Base-by-base conservation (phyloP, 2,888 invertebrate species). In the Lepeophtheirus nordmannii region DNA sequence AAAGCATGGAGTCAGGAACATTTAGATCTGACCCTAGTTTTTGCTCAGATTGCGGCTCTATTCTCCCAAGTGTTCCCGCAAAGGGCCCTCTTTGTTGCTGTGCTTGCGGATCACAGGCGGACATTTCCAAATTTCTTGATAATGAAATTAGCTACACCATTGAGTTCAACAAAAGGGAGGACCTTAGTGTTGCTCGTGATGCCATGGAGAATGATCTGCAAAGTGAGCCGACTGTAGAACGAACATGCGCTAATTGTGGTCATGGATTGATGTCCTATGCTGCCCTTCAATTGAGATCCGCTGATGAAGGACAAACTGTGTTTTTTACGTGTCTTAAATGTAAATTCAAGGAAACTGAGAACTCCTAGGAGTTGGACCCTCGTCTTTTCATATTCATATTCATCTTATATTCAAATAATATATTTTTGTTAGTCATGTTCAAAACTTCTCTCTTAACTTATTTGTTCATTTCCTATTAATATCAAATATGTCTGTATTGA, bases 251-350 rank as follows among this genome's bases (percentile, higher is more conserved):
- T 0, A 86, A 87, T 74, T 98, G 97, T 79, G 85, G 85, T 1
- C 83, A 91, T 74, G 86, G 89, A 53, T 85, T 85, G 74, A 96
- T 96, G 92, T 88, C 89, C 0, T 97, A 94, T 75, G 89, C 92
- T 8, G 96, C 97, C 0, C 76, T 93, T 64, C 97, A 98, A 75
- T 79, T 97, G 37, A 79, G 97, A 71, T 96, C 96, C 0, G 97
- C 96, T 22, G 97, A 98, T 82, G 98, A 98, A 83, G 97, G 97
- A 0, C 97, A 98, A 76, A 98, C 97, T 1, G 92, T 98, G 2
- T 97, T 98, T 78, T 98, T 90, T 73, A 92, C 92, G 1, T 98
- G 98, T 78, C 83, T 86, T 22, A 85, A 87, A 73, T 98, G 97
- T 85, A 86, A 85, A 85, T 83, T 78, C 75, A 83, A 87, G 74